Evolutionary conservation across 2,888 invertebrate species (phyloP), one percentile per base, ranked within the genome.

Genomic region (Monopis laevigella): DNA sequence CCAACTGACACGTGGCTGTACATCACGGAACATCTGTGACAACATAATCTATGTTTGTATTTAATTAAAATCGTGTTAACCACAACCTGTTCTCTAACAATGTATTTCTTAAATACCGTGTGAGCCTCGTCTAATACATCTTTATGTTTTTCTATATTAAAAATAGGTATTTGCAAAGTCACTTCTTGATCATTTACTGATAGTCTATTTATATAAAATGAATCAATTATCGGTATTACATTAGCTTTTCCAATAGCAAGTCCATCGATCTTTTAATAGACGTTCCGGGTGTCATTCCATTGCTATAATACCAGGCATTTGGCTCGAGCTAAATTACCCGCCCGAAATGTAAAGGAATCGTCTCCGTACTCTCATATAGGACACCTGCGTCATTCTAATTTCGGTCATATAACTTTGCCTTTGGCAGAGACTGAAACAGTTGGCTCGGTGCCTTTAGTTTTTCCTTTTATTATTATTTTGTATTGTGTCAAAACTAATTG

Each of bases 221-320:
- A 29, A 12, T n/a, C 29, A 29, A 13, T 29, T 13, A 29, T 29
- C 29, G 7, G 29, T 29, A 29, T 29, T 29, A 14, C 14, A 29
- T 14, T 29, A n/a, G 29, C 29, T 10, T 18, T 36, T 19, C 21
- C 36, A 21, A 36, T 36, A 36, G 21, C 19, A 36, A 13, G 19
- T 19, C 36, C 4, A 36, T 36, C 21, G 36, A 36, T 36, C 36
- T 36, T 19, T 36, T 36, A 21, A 36, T 36, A 21, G 36, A 36
- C 36, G 36, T 36, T 36, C 36, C 21, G 36, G 36, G 36, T 36
- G 21, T 36, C 36, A 36, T 36, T 36, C 21, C 36, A 24, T 7
- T 10, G 6, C 6, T 7, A 24, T 21, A 11, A 36, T 36, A 11
- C 12, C 12, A 21, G 16, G 13, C 36, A 21, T 21, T 36, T 36